A percentile compares a stretch with the other conserved stretches of the same genome.
Conservation (phyloP, 2,888 invertebrate genomes). For the Dinocampus coccinellae region DNA sequence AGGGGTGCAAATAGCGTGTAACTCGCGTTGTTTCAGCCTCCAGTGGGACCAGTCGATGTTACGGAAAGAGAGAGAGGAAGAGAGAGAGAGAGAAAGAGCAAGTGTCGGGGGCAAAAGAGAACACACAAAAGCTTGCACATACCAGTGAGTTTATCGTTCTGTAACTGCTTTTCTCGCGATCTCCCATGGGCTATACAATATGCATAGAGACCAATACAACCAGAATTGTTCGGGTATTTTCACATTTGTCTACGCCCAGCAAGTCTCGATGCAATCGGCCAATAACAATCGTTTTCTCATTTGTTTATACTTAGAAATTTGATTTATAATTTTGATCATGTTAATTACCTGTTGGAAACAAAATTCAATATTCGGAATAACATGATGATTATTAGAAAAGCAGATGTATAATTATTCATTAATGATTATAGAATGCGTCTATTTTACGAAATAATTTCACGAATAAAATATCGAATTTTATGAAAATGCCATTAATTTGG, state of each 20-base stretch:
- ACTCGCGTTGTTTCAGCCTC: slow-evolving; percentile 19
- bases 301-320: slow-evolving; percentile 4
- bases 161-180: slow-evolving; percentile 48
- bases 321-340: slow-evolving; percentile 1
- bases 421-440: too few species aligned
- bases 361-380: background rate
- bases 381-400: too few species aligned
- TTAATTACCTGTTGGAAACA: background rate
- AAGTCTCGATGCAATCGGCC: slow-evolving; percentile 40
- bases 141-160: slow-evolving; percentile 49
- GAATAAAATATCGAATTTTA: too few species aligned
- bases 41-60: slow-evolving; percentile 28
- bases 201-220: background rate
- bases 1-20: slow-evolving; percentile 35
- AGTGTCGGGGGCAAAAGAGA: too few species aligned
- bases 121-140: slow-evolving; percentile 22
- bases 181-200: slow-evolving; percentile 43
- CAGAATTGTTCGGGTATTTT: slow-evolving; percentile 52
- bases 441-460: too few species aligned
- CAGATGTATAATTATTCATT: too few species aligned
- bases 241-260: slow-evolving; percentile 47
- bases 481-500: too few species aligned
- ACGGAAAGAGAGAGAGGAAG: slow-evolving; percentile 3
- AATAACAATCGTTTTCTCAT: slow-evolving; percentile 37
- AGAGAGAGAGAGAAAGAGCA: too few species aligned